phyloP scores from a whole-genome alignment of 37 sponge, comb jelly and placozoan genomes.

The Ephydatia muelleri region DNA sequence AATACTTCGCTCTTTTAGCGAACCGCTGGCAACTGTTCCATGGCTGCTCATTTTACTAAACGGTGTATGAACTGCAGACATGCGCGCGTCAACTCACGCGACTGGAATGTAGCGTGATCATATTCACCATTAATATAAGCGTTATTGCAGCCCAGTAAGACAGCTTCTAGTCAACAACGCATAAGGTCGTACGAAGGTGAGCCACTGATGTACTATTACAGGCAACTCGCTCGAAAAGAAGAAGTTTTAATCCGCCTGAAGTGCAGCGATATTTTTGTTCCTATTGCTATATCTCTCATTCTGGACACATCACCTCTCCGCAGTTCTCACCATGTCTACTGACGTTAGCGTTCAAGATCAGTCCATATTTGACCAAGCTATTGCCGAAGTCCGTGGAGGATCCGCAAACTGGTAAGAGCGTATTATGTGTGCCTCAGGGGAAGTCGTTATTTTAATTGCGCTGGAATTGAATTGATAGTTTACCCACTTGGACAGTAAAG shows the following conservation, averaged over 20 bases:
- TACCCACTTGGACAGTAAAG: background rate
- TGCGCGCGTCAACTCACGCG: background rate
- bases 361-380: conserved; percentile 40
- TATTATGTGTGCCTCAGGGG: background rate
- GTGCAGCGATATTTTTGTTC: background rate
- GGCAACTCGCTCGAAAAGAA: background rate
- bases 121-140: background rate
- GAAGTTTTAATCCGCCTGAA: background rate
- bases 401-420: conserved; percentile 70
- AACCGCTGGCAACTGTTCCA: background rate
- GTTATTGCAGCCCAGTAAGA: background rate
- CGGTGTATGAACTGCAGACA: background rate
- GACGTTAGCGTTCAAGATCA: conserved; percentile 52
- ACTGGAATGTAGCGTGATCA: background rate
- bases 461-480: background rate
- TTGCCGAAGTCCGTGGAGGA: conserved; percentile 75
- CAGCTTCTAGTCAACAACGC: background rate
- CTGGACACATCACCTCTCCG: background rate
- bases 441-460: background rate
- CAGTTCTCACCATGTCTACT: conserved; percentile 61
- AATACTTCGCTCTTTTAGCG: conserved; percentile 10
- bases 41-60: background rate
- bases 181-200: background rate
- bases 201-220: background rate
- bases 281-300: background rate